Conservation (phyloP, 2,113 vertebrate genomes). For the Sinosuthora webbiana region DNA sequence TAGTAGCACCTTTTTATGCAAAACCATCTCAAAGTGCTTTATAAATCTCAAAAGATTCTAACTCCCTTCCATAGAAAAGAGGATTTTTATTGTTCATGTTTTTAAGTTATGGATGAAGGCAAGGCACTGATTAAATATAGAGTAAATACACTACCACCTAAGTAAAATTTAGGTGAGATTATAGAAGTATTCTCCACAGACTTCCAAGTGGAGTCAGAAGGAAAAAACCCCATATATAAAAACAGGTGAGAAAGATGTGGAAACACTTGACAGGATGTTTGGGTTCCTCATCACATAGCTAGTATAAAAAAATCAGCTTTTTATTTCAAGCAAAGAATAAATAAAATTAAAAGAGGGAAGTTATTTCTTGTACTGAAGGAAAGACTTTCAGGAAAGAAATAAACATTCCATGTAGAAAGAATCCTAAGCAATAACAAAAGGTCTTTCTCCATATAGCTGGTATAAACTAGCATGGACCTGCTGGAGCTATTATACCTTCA, state of each 20-base stretch:
- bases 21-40: slow-evolving; percentile 40
- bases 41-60: neutral
- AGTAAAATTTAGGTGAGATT: neutral
- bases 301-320: neutral
- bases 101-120: neutral
- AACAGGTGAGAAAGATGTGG: neutral
- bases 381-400: neutral
- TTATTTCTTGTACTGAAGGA: neutral
- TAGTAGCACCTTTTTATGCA: neutral
- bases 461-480: neutral
- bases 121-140: neutral
- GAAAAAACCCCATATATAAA: neutral
- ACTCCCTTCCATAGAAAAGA: neutral
- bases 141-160: neutral
- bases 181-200: neutral
- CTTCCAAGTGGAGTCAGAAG: neutral
- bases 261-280: neutral
- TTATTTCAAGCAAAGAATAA: neutral
- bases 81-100: neutral
- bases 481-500: neutral
- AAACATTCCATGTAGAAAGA: neutral
- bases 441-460: neutral
- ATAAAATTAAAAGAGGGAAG: neutral
- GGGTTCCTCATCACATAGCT: neutral
- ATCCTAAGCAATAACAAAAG: slow-evolving; percentile 37